Conservation (phyloP, 2,888 invertebrate genomes). For the Lingula anatina region DNA sequence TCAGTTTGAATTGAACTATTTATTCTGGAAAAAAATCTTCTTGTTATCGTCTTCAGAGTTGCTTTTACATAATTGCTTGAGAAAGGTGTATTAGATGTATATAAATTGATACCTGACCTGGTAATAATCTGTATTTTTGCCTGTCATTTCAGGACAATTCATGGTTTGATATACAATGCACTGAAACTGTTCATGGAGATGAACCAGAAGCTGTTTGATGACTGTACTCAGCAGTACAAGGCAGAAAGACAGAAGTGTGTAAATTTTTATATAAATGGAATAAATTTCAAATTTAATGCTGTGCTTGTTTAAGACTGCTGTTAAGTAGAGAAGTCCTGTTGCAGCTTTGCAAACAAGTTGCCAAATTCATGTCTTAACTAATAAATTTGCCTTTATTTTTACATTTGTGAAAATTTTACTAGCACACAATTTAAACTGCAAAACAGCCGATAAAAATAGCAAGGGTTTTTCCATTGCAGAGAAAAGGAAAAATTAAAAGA, state of each 20-base stretch:
- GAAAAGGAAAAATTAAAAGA: slow-evolving; percentile 77
- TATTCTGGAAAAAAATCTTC: too few species aligned
- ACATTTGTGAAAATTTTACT: too few species aligned
- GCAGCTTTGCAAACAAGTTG: too few species aligned
- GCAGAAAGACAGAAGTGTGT: slow-evolving; percentile 97
- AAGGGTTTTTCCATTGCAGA: slow-evolving; percentile 26
- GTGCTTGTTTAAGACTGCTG: background rate
- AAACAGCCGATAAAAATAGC: background rate
- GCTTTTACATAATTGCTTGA: too few species aligned
- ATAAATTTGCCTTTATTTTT: too few species aligned
- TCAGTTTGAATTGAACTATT: too few species aligned
- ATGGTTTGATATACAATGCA: slow-evolving; percentile 98
- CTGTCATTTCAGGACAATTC: slow-evolving; percentile 75
- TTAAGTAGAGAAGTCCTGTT: background rate
- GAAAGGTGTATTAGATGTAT: too few species aligned
- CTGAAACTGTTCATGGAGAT: slow-evolving; percentile 99
- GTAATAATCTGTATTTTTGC: too few species aligned
- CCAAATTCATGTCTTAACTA: too few species aligned
- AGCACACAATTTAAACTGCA: background rate
- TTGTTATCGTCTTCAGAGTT: too few species aligned
- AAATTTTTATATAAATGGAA: background rate
- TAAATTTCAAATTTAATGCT: background rate
- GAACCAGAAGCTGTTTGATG: slow-evolving; percentile 99
- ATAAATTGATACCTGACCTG: too few species aligned
- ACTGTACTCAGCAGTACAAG: slow-evolving; percentile 95